Conservation (phyloP, 2,797 vertebrate genomes). For the Sebastes wilsoni region DNA sequence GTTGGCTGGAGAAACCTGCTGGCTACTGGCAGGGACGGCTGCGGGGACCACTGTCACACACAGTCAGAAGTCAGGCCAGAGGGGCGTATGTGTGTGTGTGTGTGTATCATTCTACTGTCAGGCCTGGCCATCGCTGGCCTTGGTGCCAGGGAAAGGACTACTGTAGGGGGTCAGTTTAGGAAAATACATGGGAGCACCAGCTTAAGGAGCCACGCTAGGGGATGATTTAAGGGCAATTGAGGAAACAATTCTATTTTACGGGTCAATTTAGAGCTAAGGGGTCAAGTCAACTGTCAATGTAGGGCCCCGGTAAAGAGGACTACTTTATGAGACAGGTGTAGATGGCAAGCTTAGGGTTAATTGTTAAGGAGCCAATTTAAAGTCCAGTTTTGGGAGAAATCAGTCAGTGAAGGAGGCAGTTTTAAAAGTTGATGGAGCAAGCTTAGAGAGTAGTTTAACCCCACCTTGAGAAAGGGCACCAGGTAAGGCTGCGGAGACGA, state of each 20-base stretch:
- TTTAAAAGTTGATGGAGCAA: background rate
- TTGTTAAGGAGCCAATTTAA: background rate
- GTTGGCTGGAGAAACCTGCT: slow-evolving; percentile 70
- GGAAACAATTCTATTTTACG: slow-evolving; percentile 23
- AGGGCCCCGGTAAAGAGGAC: background rate
- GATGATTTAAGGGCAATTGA: slow-evolving; percentile 20
- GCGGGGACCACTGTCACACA: slow-evolving; percentile 63
- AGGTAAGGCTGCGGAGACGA: slow-evolving; percentile 92
- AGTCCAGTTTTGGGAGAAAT: background rate
- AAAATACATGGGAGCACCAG: slow-evolving; percentile 18
- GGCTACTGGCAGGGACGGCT: slow-evolving; percentile 61
- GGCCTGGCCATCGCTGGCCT: slow-evolving; percentile 25
- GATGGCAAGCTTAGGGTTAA: background rate
- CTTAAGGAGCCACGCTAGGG: slow-evolving; percentile 18
- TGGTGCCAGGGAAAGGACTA: slow-evolving; percentile 17
- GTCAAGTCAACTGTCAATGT: background rate
- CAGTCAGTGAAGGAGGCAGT: background rate
- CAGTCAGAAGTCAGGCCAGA: slow-evolving; percentile 69
- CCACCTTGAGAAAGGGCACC: slow-evolving; percentile 92
- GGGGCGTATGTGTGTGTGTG: slow-evolving; percentile 31
- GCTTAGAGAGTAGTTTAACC: background rate
- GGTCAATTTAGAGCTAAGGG: background rate
- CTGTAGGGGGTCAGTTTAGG: slow-evolving; percentile 40
- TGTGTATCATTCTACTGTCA: slow-evolving; percentile 48
- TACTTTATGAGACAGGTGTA: background rate